These are phyloP conservation scores for Tenthredo distinguenda DNA, from an alignment of 2,888 invertebrate genomes.

Conservation along the genomic window DNA sequence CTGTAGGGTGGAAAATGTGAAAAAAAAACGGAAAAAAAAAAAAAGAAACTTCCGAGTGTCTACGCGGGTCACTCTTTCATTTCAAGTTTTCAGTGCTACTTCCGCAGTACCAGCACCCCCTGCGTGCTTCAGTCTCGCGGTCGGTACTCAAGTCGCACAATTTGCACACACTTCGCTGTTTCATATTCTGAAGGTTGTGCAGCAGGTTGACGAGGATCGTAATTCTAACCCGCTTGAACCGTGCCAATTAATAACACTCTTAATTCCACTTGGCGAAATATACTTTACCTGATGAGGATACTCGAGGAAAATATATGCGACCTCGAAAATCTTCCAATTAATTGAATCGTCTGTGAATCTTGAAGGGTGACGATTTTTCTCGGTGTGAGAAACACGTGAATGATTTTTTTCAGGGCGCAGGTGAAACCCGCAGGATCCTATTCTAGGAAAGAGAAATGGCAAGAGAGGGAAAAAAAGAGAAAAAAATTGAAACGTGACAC, in stretches of 20 bases:
- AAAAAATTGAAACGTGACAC: conserved; percentile 3
- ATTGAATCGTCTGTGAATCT: conserved; percentile 3
- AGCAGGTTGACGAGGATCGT: conserved; percentile 11
- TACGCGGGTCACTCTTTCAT: conserved; percentile 21
- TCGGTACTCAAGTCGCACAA: conserved; percentile 35
- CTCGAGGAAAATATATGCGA: background rate
- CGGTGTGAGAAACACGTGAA: background rate
- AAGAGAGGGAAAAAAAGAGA: background rate
- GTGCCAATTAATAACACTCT: conserved; percentile 1
- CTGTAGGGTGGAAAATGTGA: background rate
- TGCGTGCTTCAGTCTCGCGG: conserved; percentile 20
- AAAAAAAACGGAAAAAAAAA: background rate
- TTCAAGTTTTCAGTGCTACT: conserved; percentile 16
- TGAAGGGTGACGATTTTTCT: background rate
- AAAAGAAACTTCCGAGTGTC: background rate
- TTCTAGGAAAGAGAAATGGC: background rate
- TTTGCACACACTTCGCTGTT: conserved; percentile 26
- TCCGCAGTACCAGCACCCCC: conserved; percentile 1
- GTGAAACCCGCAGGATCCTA: background rate
- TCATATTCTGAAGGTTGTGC: conserved; percentile 2
- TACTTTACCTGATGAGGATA: background rate
- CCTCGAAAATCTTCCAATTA: background rate
- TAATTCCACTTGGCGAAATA: conserved; percentile 7
- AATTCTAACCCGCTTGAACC: background rate
- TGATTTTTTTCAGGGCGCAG: background rate